Evolutionary conservation across 2,797 vertebrate genomes (phyloP).

Genomic region (Pseudopleuronectes americanus): DNA sequence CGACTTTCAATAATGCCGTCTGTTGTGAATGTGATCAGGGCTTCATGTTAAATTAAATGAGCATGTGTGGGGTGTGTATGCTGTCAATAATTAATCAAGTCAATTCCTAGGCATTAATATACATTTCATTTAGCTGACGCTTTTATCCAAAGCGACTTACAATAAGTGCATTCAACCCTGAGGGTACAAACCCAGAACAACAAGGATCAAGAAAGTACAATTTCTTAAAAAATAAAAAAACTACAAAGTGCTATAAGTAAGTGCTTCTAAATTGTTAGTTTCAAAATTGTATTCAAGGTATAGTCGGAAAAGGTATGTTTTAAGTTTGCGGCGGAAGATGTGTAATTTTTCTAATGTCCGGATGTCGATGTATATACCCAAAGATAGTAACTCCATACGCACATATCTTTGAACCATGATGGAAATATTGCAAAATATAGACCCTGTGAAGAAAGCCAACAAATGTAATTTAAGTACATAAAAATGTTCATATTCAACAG

Average conservation of each 20-base stretch:
- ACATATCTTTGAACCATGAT: neutral
- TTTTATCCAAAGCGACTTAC: too few species aligned
- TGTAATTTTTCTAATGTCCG: too few species aligned
- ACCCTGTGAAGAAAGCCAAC: conserved; percentile 25
- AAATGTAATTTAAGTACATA: conserved; percentile 42
- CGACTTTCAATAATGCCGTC: conserved; percentile 23
- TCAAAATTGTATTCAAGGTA: too few species aligned
- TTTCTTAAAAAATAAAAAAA: too few species aligned
- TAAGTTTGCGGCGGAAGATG: too few species aligned
- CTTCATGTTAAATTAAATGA: conserved; percentile 6
- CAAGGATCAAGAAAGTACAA: too few species aligned
- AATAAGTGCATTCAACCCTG: too few species aligned
- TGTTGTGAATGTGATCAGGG: conserved; percentile 24
- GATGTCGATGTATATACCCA: neutral
- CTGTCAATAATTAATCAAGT: neutral
- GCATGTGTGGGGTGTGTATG: conserved; percentile 7
- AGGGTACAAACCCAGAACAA: too few species aligned
- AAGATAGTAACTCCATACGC: neutral
- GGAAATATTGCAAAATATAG: conserved; percentile 21
- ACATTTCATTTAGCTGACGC: too few species aligned
- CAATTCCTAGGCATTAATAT: conserved; percentile 1
- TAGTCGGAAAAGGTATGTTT: too few species aligned
- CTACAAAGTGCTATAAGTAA: too few species aligned
- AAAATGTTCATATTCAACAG: conserved; percentile 25
- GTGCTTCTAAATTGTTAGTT: too few species aligned